Base-by-base conservation (phyloP, 2,888 invertebrate species). In the Campopleginae sp. region DNA sequence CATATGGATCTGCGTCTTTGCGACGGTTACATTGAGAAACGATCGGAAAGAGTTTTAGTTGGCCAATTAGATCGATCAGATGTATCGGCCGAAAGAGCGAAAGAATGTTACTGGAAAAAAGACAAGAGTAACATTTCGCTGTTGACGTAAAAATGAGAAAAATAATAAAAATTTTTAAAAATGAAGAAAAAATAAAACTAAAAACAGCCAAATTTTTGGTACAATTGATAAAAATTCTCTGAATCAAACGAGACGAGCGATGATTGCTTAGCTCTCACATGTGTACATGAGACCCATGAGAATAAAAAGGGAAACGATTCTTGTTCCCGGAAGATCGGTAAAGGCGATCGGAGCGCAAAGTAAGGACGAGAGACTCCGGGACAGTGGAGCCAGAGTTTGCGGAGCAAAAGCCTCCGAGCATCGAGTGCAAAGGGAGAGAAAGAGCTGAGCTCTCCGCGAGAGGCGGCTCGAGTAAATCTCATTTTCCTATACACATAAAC, bases 281-380 rank as follows among this genome's bases (percentile, higher is more conserved):
- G 48, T 70, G 44, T 44, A 68, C 38, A 38, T 58, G 63, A 70
- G 14, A 68, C 51, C 71, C 68, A 27, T 58, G 66, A 61, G 74
- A 81, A 79, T 71, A 82, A 63, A 81, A 86, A 42, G 51, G 48
- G 75, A 75, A 68, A 87, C 82, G 80, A 76, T 82, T 82, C 75
- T 86, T 65, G 54, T 87, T 87, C 87, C 84, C 82, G 86, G 87
- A 87, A 87, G 86, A 84, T 72, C 79, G 84, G 81, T 82, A 80
- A 84, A 80, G 84, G 86, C 82, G 79, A 71, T 68, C 74, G 72
- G 58, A 46, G 68, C 51, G 71, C 54, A 70, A 61, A 23, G 38
- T 27, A 23, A 46, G 82, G 42, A 42, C 54, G 75, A 70, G 58
- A 80, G 77, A 58, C 27, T 58, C 8, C n/a, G 70, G 51, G 38